Evolutionary conservation across 2,888 invertebrate genomes (phyloP).

Genomic region (Eremobia ochroleuca): DNA sequence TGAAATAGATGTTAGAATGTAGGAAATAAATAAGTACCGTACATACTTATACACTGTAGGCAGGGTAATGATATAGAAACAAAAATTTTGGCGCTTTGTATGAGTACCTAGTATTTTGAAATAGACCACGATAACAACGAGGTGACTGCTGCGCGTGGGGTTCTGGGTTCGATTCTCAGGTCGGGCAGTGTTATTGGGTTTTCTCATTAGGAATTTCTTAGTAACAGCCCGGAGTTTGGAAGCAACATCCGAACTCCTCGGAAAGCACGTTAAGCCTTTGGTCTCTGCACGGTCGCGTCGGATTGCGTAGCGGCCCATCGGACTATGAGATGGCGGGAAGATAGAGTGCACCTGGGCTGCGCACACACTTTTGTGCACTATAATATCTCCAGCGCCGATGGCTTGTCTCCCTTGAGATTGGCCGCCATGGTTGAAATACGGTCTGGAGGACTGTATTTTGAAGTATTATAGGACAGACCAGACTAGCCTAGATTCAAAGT

Average conservation of each 20-base stretch:
- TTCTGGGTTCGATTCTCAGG: background rate
- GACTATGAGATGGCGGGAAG: background rate
- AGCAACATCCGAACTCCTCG: background rate
- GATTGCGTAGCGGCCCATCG: background rate
- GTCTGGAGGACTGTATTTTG: background rate
- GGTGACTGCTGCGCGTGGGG: background rate
- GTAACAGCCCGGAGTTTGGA: background rate
- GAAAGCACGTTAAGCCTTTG: too few species aligned
- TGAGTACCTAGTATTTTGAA: background rate
- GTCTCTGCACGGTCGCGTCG: background rate
- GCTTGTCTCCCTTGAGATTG: background rate
- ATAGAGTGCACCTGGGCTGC: background rate
- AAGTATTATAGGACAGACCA: too few species aligned
- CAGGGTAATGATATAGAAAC: conserved; percentile 1
- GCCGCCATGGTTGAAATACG: background rate
- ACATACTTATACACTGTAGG: background rate
- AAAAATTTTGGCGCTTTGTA: background rate
- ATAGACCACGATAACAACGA: background rate
- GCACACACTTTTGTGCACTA: background rate
- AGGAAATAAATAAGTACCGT: conserved; percentile 19
- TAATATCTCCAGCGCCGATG: background rate
- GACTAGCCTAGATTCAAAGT: too few species aligned
- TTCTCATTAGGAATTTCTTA: background rate
- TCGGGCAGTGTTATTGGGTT: background rate
- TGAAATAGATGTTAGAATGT: conserved; percentile 27